phyloP scores from a whole-genome alignment of 2,888 invertebrate species.

The Spicauda simplicius region DNA sequence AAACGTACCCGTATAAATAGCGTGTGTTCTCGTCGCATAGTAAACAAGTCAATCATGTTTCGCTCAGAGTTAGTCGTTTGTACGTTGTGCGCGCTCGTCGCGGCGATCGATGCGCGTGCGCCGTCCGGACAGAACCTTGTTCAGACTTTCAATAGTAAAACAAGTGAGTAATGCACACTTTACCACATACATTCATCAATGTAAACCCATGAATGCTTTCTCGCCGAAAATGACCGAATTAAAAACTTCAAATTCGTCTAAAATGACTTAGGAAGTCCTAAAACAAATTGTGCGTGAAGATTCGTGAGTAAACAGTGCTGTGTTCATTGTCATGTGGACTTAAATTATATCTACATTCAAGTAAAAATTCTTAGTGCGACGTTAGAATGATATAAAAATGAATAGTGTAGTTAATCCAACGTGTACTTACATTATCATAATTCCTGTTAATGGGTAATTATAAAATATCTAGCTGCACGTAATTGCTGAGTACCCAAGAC shows the following conservation, averaged over 20 bases:
- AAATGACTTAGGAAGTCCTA: not conserved
- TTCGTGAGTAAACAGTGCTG: not conserved
- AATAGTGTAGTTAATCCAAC: no score
- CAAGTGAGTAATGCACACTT: not conserved
- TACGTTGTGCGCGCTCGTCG: conserved; percentile 11
- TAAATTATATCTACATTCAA: no score
- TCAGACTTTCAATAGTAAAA: not conserved
- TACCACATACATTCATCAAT: not conserved
- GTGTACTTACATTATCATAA: not conserved
- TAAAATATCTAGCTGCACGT: not conserved
- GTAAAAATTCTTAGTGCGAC: no score
- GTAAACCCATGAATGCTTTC: not conserved
- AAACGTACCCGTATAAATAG: conserved; percentile 8
- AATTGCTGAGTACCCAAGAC: not conserved
- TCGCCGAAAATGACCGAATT: not conserved
- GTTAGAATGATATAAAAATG: no score
- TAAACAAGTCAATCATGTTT: conserved; percentile 30
- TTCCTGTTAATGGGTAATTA: not conserved
- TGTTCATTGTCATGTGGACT: not conserved
- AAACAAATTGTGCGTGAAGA: not conserved
- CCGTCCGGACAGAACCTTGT: not conserved
- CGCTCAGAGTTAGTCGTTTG: conserved; percentile 17
- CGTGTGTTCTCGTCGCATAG: conserved; percentile 3
- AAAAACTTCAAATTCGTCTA: not conserved
- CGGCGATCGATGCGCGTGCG: not conserved